Base-by-base conservation (phyloP, 2,888 invertebrate species). In the Dryocosmus kuriphilus region DNA sequence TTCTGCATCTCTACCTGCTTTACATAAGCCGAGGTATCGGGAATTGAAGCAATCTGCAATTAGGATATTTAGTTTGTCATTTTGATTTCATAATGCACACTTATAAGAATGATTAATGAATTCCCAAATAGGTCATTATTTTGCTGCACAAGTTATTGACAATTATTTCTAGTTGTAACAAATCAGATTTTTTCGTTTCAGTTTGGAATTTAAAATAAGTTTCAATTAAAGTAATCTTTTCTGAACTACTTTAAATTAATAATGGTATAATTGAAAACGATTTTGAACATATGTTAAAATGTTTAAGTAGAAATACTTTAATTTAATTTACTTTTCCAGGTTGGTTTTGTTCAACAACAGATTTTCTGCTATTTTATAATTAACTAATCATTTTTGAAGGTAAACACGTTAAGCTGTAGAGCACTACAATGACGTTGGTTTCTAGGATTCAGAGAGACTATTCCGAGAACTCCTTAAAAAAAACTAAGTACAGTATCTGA, bases 1-100 rank as follows among this genome's bases (percentile, higher is more conserved):
- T n/a, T n/a, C n/a, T n/a, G 11, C 24, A 65, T 38, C 41, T n/a
- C 41, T 24, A 65, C 65, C 65, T 41, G 65, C 22, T 65, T 65
- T 24, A 41, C n/a, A 19, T 19, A 46, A 46, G 8, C 6, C 16
- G 19, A 46, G 46, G 1, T 46, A 8, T 19, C n/a, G 19, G 7
- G 46, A 46, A n/a, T 46, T 46, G 46, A 46, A 46, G 46, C 19
- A 35, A 35, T 35, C 6, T 19, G 46, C 19, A 35, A 35, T 35
- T 2, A n/a, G n/a, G 7, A 19, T 46, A 46, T 2, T 46, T 2
- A 46, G 19, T 46, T 46, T 46, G 46, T 46, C n/a, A 46, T 7
- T 46, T 46, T n/a, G 19, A n/a, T 46, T 46, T 46, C n/a, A 46
- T 19, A 46, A 46, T 46, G 46, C n/a, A n/a, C 19, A 46, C n/a